Percentiles rank a stretch among this genome's conserved stretches.
Evolutionary conservation across 2,888 invertebrate species (phyloP).

Genomic region (Atherix ibis): DNA sequence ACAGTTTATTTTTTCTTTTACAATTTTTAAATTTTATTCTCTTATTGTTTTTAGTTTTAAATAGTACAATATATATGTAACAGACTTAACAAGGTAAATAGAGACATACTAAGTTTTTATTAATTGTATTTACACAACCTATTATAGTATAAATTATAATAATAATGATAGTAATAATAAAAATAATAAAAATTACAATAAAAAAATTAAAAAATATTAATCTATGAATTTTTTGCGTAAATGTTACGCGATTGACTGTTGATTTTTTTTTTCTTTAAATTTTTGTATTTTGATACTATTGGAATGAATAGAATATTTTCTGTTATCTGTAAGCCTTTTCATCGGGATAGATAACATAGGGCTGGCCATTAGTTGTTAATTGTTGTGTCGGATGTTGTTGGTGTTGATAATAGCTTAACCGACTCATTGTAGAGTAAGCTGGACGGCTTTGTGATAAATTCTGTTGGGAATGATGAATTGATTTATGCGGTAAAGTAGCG

Average conservation of each 20-base stretch:
- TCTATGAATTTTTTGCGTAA: conserved; percentile 23
- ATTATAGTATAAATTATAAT: too few species aligned
- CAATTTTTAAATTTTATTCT: too few species aligned
- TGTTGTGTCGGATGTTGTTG: conserved; percentile 27
- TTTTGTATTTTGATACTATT: not conserved
- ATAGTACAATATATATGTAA: too few species aligned
- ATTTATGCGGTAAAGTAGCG: conserved; percentile 54
- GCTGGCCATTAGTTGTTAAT: conserved; percentile 22
- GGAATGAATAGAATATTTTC: too few species aligned
- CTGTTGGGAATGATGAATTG: conserved; percentile 31
- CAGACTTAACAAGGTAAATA: too few species aligned
- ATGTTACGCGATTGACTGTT: conserved; percentile 26
- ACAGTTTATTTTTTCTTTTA: too few species aligned
- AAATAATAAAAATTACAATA: too few species aligned
- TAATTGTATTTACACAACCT: too few species aligned
- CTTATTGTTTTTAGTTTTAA: too few species aligned
- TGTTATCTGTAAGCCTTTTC: conserved; percentile 33
- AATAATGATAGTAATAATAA: too few species aligned
- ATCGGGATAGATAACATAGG: conserved; percentile 32
- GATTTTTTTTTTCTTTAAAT: conserved; percentile 3
- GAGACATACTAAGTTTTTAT: too few species aligned
- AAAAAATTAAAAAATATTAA: too few species aligned
- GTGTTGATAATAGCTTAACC: conserved; percentile 39
- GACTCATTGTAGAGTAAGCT: conserved; percentile 45
- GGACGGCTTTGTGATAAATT: conserved; percentile 31